A percentile compares a stretch with the other conserved stretches of the same genome.
These are phyloP conservation scores for Craniophora ligustri DNA, from an alignment of 2,888 invertebrate species.

Conservation along the genomic window DNA sequence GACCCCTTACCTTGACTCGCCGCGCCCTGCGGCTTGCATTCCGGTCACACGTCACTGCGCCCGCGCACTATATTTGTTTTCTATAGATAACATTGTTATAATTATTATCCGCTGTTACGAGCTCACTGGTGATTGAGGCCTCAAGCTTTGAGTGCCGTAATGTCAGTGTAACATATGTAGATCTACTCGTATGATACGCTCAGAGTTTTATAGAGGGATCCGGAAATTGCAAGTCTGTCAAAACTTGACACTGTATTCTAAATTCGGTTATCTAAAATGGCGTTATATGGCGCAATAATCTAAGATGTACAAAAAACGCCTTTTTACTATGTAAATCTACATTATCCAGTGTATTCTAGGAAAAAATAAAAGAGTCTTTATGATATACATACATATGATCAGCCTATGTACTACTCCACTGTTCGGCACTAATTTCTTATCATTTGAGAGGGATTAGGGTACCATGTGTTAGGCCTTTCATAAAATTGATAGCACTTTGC, in stretches of 20 bases:
- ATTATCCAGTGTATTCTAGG: too few relatives aligned
- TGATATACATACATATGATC: too few relatives aligned
- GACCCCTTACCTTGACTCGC: conserved; percentile 87
- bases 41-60: conserved; percentile 77
- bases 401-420: too few relatives aligned
- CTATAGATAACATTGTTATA: conserved; percentile 61
- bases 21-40: conserved; percentile 81
- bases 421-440: too few relatives aligned
- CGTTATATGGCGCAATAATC: too few relatives aligned
- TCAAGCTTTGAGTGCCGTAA: conserved; percentile 17
- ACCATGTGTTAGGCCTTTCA: too few relatives aligned
- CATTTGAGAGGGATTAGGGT: too few relatives aligned
- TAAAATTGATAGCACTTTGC: too few relatives aligned
- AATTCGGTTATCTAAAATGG: neutral
- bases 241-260: neutral
- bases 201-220: neutral
- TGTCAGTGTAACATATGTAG: conserved; percentile 14
- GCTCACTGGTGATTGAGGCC: conserved; percentile 45
- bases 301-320: too few relatives aligned
- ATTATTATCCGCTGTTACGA: conserved; percentile 54
- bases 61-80: conserved; percentile 57
- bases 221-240: neutral
- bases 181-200: conserved; percentile 4
- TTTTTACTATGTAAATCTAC: too few relatives aligned
- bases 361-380: too few relatives aligned